These are phyloP conservation scores for Cryptotis parvus DNA, from an alignment of 2,113 vertebrate genomes.

Conservation along the genomic window DNA sequence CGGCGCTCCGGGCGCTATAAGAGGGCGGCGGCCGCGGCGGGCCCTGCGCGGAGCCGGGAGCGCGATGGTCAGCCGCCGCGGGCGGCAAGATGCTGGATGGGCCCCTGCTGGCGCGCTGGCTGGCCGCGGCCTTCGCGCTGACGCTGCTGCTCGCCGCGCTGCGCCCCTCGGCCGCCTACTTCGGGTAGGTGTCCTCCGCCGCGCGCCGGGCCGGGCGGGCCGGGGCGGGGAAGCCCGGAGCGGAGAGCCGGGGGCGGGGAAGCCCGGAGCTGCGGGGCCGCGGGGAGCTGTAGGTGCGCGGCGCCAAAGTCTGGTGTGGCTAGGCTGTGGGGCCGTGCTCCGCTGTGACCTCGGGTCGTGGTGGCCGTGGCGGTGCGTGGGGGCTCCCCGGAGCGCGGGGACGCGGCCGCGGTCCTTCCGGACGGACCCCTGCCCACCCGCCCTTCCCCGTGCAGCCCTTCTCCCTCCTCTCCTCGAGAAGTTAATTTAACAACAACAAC, in stretches of 20 bases:
- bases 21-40: conserved; percentile 74
- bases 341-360: conserved; percentile 17
- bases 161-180: conserved; percentile 82
- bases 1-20: conserved; percentile 80
- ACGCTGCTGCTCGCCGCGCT: conserved; percentile 79
- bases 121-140: conserved; percentile 81
- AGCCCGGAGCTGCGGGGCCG: conserved; percentile 5
- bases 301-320: conserved; percentile 22
- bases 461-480: conserved; percentile 70
- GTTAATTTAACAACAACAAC: conserved; percentile 79
- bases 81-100: conserved; percentile 84
- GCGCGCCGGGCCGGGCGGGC: conserved; percentile 48
- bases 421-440: neutral
- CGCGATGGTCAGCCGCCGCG: conserved; percentile 82
- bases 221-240: conserved; percentile 13
- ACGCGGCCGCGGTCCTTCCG: too few species aligned
- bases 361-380: neutral
- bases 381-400: neutral
- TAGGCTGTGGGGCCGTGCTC: conserved; percentile 35
- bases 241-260: neutral
- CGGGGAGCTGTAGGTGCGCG: conserved; percentile 21
- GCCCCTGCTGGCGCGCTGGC: conserved; percentile 81
- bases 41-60: conserved; percentile 77
- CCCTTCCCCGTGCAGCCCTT: neutral
- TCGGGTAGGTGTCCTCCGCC: conserved; percentile 80